A percentile compares a stretch with the other conserved stretches of the same genome.
phyloP scores from a whole-genome alignment of 2,797 vertebrate species.

The Pipistrellus kuhlii region DNA sequence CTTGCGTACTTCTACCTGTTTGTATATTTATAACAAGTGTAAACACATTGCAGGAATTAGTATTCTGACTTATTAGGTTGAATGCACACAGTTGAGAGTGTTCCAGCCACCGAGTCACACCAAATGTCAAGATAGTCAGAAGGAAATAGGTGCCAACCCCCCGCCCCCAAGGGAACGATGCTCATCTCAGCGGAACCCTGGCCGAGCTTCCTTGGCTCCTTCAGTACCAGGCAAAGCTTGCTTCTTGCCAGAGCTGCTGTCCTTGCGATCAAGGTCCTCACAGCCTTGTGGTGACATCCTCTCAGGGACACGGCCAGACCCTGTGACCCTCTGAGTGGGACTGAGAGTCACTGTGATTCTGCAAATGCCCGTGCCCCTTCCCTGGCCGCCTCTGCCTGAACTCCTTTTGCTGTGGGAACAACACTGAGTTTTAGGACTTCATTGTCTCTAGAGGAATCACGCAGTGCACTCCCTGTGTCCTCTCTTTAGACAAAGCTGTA shows the following conservation, averaged over 20 bases:
- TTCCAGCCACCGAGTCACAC: background rate
- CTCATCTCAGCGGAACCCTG: background rate
- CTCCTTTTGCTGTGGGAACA: background rate
- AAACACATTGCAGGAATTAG: background rate
- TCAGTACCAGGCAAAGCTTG: background rate
- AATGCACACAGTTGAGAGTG: background rate
- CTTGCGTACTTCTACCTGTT: background rate
- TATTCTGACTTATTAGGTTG: background rate
- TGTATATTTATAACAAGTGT: background rate
- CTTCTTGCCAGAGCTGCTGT: background rate
- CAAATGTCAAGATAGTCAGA: background rate
- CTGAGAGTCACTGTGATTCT: background rate
- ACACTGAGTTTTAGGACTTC: background rate
- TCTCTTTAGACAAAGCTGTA: background rate
- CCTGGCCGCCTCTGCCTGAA: background rate
- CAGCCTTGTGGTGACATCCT: background rate
- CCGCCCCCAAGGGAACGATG: background rate
- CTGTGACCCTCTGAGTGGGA: background rate
- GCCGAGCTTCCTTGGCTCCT: background rate
- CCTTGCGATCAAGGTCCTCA: background rate
- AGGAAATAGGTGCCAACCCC: background rate
- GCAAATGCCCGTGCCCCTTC: background rate
- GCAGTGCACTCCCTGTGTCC: background rate
- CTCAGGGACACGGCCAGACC: background rate
- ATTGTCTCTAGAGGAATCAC: background rate